Percentiles rank a stretch among this genome's conserved stretches.
Conservation (phyloP, 2,797 vertebrate species). For the Aulostomus chinensis region DNA sequence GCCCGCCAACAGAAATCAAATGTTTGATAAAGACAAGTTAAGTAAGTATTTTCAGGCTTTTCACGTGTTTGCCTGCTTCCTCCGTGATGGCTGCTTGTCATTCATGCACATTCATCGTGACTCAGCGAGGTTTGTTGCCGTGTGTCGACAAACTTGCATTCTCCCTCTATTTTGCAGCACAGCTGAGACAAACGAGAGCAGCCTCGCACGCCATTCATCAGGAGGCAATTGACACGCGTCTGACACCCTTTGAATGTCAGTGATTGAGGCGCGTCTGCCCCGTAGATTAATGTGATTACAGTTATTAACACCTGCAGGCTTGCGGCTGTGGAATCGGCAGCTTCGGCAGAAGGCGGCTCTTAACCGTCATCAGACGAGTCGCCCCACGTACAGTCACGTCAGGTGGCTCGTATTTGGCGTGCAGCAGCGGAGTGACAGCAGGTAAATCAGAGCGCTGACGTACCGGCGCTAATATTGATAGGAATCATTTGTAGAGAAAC, state of each 20-base stretch:
- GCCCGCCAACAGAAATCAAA: too few relatives aligned
- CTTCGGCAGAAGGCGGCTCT: conserved; percentile 41
- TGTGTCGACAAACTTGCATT: neutral
- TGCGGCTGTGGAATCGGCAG: conserved; percentile 66
- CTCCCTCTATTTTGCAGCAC: neutral
- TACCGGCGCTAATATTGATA: conserved; percentile 62
- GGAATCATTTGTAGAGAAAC: conserved; percentile 33
- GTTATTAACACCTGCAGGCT: conserved; percentile 67
- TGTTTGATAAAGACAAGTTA: too few relatives aligned
- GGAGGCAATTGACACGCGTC: conserved; percentile 36
- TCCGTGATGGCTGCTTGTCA: too few relatives aligned
- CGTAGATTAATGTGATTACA: conserved; percentile 64
- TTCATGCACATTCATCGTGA: too few relatives aligned
- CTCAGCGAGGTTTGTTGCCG: too few relatives aligned
- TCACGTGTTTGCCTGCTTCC: too few relatives aligned
- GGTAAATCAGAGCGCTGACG: conserved; percentile 57
- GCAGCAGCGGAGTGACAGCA: conserved; percentile 47
- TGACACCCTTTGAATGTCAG: conserved; percentile 45
- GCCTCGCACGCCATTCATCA: conserved; percentile 39
- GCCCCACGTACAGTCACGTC: conserved; percentile 19
- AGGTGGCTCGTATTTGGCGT: conserved; percentile 64
- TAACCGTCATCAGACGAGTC: conserved; percentile 51
- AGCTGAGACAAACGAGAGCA: conserved; percentile 32
- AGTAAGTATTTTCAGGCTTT: too few relatives aligned
- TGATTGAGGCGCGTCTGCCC: conserved; percentile 50